phyloP scores from a whole-genome alignment of 2,888 invertebrate genomes.

The Tenthredo notha region DNA sequence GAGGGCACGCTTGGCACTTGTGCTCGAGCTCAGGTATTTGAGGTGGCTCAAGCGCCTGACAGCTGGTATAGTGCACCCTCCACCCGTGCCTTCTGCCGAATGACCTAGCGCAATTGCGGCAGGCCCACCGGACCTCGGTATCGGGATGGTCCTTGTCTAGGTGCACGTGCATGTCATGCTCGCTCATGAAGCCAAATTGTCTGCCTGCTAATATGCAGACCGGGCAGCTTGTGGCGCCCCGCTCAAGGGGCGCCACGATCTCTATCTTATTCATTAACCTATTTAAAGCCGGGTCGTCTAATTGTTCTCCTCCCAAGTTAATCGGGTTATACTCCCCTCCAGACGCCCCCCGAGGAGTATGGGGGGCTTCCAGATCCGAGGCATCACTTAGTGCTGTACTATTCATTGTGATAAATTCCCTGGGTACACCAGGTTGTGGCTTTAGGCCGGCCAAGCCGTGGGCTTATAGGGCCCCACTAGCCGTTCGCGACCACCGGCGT shows the following conservation, averaged over 20 bases:
- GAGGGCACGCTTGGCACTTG: background rate
- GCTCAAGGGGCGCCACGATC: background rate
- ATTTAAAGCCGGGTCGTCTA: background rate
- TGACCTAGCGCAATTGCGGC: background rate
- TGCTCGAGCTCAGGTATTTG: no score
- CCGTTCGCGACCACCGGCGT: background rate
- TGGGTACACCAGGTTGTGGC: conserved; percentile 74
- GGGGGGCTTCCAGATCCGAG: background rate
- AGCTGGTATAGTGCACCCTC: background rate
- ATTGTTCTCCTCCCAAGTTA: background rate
- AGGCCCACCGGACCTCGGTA: background rate
- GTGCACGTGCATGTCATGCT: background rate
- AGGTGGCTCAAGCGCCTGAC: no score
- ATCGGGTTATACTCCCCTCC: background rate
- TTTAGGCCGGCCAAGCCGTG: conserved; percentile 84
- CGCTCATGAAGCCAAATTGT: background rate
- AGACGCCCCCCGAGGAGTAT: background rate
- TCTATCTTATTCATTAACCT: no score
- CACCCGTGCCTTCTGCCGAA: conserved; percentile 46
- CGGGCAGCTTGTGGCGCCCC: background rate
- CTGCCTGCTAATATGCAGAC: background rate
- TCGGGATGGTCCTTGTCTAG: background rate
- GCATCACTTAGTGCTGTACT: background rate
- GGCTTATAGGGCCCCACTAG: background rate
- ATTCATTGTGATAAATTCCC: background rate